Evolutionary conservation across 2,888 invertebrate species (phyloP).

Genomic region (Pomacea canaliculata): DNA sequence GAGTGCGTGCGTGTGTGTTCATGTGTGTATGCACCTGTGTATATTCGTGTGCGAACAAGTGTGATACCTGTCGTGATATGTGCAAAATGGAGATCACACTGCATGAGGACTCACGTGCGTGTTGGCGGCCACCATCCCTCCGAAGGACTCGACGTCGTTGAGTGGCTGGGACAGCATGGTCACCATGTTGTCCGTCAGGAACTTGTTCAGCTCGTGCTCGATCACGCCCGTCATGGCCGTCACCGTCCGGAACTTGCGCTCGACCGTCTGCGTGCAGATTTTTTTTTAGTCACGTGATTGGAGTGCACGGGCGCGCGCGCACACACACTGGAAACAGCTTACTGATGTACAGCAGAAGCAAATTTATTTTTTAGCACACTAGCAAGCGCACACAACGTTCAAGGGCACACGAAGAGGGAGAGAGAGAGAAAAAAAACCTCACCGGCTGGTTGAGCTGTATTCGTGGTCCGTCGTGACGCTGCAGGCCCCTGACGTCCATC

Average conservation of each 20-base stretch:
- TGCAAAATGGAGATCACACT: too few species aligned
- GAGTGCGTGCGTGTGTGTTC: not conserved
- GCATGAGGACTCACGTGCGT: slow-evolving; percentile 37
- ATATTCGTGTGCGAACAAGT: too few species aligned
- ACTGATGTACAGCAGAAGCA: too few species aligned
- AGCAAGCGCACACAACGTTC: too few species aligned
- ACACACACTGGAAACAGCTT: too few species aligned
- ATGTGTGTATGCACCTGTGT: not conserved
- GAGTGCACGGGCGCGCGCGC: too few species aligned
- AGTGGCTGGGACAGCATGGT: slow-evolving; percentile 40
- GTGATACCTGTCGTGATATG: too few species aligned
- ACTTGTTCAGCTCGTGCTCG: slow-evolving; percentile 38
- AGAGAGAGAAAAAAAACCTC: not conserved
- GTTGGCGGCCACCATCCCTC: slow-evolving; percentile 42
- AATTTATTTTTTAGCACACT: too few species aligned
- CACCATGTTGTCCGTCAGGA: slow-evolving; percentile 37
- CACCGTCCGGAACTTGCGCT: slow-evolving; percentile 32
- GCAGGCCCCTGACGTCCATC: slow-evolving; percentile 36
- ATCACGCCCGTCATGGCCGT: slow-evolving; percentile 41
- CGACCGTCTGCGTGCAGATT: slow-evolving; percentile 20
- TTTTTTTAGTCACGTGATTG: too few species aligned
- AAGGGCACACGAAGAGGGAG: too few species aligned
- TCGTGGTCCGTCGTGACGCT: slow-evolving; percentile 36
- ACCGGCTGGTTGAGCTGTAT: slow-evolving; percentile 32
- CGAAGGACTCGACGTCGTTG: slow-evolving; percentile 38